Percentiles rank a stretch among this genome's conserved stretches.
These are phyloP conservation scores for Puntigrus tetrazona DNA, from an alignment of 2,113 vertebrate species.

Conservation along the genomic window DNA sequence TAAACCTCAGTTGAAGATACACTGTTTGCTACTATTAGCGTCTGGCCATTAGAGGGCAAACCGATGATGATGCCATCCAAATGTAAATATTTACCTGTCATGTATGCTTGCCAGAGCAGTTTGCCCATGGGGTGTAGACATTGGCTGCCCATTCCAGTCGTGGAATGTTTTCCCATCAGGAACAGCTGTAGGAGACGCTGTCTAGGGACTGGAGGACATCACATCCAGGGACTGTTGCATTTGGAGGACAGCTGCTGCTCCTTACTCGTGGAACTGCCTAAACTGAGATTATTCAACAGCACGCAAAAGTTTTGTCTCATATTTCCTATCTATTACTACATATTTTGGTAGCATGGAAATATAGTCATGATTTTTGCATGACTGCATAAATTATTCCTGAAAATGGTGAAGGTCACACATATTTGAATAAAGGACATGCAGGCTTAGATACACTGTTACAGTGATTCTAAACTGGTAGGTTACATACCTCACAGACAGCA, in stretches of 20 bases:
- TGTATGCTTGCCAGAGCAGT: conserved; percentile 16
- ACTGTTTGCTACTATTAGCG: neutral
- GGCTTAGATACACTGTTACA: neutral
- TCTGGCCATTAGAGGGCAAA: neutral
- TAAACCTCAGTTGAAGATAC: neutral
- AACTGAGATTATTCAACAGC: neutral
- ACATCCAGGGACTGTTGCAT: conserved; percentile 60
- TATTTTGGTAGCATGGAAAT: neutral
- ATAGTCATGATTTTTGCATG: neutral
- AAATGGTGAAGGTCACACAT: neutral
- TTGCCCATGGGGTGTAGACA: conserved; percentile 32
- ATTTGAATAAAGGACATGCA: neutral
- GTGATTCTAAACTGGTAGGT: neutral
- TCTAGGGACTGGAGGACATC: conserved; percentile 6
- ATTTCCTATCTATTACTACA: neutral
- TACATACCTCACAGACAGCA: neutral
- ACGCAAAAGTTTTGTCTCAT: neutral
- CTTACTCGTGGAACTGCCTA: conserved; percentile 41
- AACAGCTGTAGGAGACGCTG: conserved; percentile 25
- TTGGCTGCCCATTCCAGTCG: neutral
- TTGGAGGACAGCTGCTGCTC: conserved; percentile 69
- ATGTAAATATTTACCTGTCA: conserved; percentile 35
- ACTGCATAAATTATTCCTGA: neutral
- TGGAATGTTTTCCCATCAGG: neutral
- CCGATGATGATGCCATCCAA: neutral